Conservation (phyloP, 2,888 invertebrate species). For the Morpho helenor region DNA sequence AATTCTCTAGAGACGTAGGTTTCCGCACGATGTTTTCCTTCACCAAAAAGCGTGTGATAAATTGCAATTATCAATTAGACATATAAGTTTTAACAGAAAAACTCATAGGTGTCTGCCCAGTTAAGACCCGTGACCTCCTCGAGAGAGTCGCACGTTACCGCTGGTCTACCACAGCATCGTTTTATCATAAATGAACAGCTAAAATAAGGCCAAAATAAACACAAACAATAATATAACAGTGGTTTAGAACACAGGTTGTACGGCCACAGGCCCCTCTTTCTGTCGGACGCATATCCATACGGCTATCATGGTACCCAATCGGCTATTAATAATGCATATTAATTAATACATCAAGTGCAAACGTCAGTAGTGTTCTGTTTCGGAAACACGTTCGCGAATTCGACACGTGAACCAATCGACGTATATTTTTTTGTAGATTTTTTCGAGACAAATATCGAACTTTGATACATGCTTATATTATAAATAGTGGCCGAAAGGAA, state of each 20-base stretch:
- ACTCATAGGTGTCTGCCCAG: no score
- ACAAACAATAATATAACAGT: slow-evolving; percentile 3
- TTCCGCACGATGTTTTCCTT: no score
- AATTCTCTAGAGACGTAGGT: no score
- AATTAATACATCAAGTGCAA: slow-evolving; percentile 28
- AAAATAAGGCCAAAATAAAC: no score
- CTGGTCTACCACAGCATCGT: no score
- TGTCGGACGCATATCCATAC: slow-evolving; percentile 25
- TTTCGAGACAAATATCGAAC: slow-evolving; percentile 3
- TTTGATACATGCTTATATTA: not conserved
- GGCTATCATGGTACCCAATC: slow-evolving; percentile 26
- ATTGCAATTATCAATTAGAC: no score
- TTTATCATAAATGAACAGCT: no score
- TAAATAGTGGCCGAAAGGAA: no score
- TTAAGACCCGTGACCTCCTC: no score
- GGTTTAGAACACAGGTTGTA: slow-evolving; percentile 15
- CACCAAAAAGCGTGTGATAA: no score
- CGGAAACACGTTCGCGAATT: slow-evolving; percentile 16
- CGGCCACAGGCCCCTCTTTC: slow-evolving; percentile 17
- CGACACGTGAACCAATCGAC: slow-evolving; percentile 17
- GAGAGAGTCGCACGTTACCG: no score
- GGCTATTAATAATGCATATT: slow-evolving; percentile 24
- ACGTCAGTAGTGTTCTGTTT: slow-evolving; percentile 22
- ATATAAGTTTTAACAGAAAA: no score
- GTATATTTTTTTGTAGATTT: slow-evolving; percentile 9